A percentile compares a stretch with the other conserved stretches of the same genome.
These are phyloP conservation scores for Amblyteles armatorius DNA, from an alignment of 2,888 invertebrate species.

Conservation along the genomic window DNA sequence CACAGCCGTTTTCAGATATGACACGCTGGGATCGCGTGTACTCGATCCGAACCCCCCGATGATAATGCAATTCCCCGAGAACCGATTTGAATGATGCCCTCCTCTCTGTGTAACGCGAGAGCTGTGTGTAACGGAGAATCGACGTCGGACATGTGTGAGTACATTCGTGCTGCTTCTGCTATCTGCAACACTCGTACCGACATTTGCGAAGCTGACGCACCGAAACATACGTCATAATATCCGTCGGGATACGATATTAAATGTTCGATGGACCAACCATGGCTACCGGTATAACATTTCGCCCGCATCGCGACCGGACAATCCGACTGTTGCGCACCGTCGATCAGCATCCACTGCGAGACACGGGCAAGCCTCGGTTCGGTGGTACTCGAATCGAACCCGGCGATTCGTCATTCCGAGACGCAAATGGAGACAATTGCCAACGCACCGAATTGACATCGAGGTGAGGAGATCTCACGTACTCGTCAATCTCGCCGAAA, in stretches of 20 bases:
- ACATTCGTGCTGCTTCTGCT: neutral
- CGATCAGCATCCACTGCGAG: neutral
- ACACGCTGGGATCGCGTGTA: neutral
- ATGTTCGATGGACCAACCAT: constrained; percentile 62
- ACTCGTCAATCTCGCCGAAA: constrained; percentile 4
- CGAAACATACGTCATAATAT: constrained; percentile 75
- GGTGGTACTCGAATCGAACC: neutral
- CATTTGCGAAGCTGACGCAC: constrained; percentile 46
- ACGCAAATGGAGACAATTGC: constrained; percentile 34
- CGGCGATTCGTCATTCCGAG: constrained; percentile 52
- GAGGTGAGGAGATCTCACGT: neutral
- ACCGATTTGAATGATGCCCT: constrained; percentile 73
- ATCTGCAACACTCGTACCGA: constrained; percentile 1
- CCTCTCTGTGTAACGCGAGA: constrained; percentile 52
- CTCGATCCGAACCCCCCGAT: neutral
- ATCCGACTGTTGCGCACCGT: constrained; percentile 42
- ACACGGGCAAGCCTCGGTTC: neutral
- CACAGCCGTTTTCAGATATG: constrained; percentile 16
- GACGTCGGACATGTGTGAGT: neutral
- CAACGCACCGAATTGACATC: constrained; percentile 10
- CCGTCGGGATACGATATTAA: constrained; percentile 74
- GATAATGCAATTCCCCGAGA: constrained; percentile 72
- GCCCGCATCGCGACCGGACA: constrained; percentile 31
- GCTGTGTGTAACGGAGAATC: constrained; percentile 46
- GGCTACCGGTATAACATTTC: constrained; percentile 8